These are phyloP conservation scores for Dugesia japonica DNA, from an alignment of 2,888 invertebrate species.

Conservation along the genomic window DNA sequence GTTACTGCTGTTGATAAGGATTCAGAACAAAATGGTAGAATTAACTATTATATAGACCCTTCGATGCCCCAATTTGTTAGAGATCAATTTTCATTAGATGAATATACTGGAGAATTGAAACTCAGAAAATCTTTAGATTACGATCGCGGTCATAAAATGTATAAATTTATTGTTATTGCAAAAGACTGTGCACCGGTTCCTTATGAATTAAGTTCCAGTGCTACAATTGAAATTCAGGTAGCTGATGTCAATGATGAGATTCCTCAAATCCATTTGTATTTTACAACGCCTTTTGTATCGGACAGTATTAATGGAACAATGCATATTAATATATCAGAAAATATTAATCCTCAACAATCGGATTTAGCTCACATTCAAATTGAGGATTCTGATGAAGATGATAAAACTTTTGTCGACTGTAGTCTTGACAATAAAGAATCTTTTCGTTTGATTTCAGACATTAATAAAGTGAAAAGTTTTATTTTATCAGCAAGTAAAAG, in stretches of 20 bases:
- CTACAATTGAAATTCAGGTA: not conserved
- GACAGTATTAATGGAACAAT: not conserved
- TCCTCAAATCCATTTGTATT: not conserved
- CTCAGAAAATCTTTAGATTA: not conserved
- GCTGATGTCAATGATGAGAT: slow-evolving; percentile 6
- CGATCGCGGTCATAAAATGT: not conserved
- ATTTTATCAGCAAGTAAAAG: not conserved
- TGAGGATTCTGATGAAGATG: no score
- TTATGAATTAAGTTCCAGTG: slow-evolving; percentile 5
- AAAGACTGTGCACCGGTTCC: not conserved
- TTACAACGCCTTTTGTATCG: not conserved
- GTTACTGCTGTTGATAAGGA: not conserved
- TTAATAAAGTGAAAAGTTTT: not conserved
- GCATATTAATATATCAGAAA: not conserved
- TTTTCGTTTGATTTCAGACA: not conserved
- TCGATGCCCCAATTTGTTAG: not conserved
- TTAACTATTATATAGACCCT: not conserved
- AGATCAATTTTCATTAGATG: not conserved
- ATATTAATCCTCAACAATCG: no score
- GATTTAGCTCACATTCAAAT: no score
- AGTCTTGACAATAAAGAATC: no score
- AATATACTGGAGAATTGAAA: not conserved
- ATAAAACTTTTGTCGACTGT: no score
- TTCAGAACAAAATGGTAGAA: not conserved
- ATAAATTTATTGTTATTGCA: not conserved